phyloP scores from a whole-genome alignment of 2,797 vertebrate species.

The Harpagifer antarcticus region DNA sequence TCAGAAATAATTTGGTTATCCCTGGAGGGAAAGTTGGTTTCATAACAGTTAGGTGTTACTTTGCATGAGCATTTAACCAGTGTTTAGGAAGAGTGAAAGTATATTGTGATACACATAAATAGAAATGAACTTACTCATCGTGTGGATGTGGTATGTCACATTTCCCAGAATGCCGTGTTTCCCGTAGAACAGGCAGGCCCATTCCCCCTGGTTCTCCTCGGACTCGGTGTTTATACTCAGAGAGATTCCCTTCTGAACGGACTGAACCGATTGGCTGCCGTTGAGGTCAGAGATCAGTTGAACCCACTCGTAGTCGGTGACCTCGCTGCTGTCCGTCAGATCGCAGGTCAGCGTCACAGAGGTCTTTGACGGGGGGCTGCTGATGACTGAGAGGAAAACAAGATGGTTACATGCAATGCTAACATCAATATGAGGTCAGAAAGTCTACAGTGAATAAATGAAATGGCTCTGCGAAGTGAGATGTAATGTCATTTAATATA shows the following conservation, averaged over 20 bases:
- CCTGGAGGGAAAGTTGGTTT: too few species aligned
- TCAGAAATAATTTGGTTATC: too few species aligned
- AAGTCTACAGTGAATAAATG: too few species aligned
- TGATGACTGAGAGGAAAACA: constrained; percentile 66
- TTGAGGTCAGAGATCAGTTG: constrained; percentile 62
- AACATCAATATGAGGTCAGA: too few species aligned
- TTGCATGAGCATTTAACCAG: background rate
- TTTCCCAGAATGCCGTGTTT: constrained; percentile 78
- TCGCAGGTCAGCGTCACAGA: constrained; percentile 75
- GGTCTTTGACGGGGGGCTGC: constrained; percentile 28
- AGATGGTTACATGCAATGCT: background rate
- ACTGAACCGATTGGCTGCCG: constrained; percentile 39
- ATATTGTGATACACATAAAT: background rate
- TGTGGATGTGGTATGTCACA: constrained; percentile 62
- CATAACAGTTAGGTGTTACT: background rate
- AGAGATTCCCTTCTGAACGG: constrained; percentile 52
- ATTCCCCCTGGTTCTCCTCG: constrained; percentile 55
- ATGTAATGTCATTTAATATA: too few species aligned
- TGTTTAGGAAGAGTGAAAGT: background rate
- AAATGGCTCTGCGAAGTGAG: too few species aligned
- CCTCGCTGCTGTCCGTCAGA: constrained; percentile 65
- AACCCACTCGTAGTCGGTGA: constrained; percentile 81
- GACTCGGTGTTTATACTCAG: constrained; percentile 43
- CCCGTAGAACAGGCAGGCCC: constrained; percentile 78
- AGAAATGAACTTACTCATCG: constrained; percentile 73